phyloP scores from a whole-genome alignment of 2,888 invertebrate genomes.

The Diloba caeruleocephala region DNA sequence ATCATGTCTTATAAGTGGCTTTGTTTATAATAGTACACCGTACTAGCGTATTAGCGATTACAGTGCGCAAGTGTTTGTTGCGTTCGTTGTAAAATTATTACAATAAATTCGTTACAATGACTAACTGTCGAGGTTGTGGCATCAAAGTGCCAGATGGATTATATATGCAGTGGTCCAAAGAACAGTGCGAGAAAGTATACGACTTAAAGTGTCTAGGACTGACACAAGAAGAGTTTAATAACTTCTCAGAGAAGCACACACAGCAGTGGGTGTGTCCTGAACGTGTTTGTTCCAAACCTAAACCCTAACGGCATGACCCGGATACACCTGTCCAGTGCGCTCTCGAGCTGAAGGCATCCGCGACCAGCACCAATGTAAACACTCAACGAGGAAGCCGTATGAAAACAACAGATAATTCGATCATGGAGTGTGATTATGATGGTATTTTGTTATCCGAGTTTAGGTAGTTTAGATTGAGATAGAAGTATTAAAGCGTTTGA shows the following conservation, averaged over 20 bases:
- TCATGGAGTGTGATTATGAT: neutral
- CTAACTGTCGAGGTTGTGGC: conserved; percentile 17
- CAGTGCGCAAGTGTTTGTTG: too few species aligned
- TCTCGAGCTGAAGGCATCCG: too few species aligned
- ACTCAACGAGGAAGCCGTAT: conserved; percentile 3
- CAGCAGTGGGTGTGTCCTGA: conserved; percentile 29
- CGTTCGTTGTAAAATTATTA: too few species aligned
- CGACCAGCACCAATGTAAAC: conserved; percentile 1
- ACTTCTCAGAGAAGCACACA: neutral
- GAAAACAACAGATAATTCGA: neutral
- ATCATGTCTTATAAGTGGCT: too few species aligned
- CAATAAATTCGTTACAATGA: too few species aligned
- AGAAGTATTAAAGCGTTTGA: conserved; percentile 5
- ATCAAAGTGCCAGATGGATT: conserved; percentile 1
- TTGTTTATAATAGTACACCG: too few species aligned
- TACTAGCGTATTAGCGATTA: too few species aligned
- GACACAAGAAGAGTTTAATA: too few species aligned
- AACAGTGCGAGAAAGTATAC: conserved; percentile 12
- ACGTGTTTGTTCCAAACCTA: conserved; percentile 12
- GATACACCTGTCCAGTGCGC: too few species aligned
- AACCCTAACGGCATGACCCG: conserved; percentile 1
- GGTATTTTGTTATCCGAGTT: neutral
- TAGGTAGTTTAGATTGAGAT: conserved; percentile 1
- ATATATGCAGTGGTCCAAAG: conserved; percentile 17
- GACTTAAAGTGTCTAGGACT: too few species aligned